Evolutionary conservation across 2,113 vertebrate species (phyloP), one percentile per base, ranked within the genome.

Genomic region (Arothron firmamentum): DNA sequence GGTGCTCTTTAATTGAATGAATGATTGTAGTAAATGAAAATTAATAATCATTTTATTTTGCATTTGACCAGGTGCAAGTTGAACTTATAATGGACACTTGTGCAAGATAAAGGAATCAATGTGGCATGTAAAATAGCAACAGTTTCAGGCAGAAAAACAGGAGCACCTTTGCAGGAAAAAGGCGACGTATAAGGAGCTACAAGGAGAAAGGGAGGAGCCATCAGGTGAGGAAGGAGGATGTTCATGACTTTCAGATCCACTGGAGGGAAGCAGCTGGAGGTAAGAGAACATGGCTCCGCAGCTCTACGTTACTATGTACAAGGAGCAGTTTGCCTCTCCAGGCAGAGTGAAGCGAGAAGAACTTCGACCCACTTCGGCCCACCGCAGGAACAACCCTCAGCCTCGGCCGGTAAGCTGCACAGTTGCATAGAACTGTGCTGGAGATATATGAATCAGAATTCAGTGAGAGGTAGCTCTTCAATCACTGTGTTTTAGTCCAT

Each of bases 311-410:
- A 90, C 82, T 18, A 75, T 82, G 47, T 91, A 92, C 67, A 81
- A 80, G 15, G 85, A 89, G 58, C 89, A 92, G 65, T 92, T 90
- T 52, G 52, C 65, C 15, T 78, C 73, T 38, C 75, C 84, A 0
- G 69, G 79, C n/a, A 59, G 55, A 62, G 51, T 45, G 4, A 80
- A 67, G 31, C 74, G 78, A 59, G 65, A 67, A 6, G 62, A 74
- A 11, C 83, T 78, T 31, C 85, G 88, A 70, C 90, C 89, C 1
- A 86, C 86, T 19, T 92, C 90, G 18, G 80, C 85, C 21, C 65
- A 88, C 67, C 86, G 90, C 43, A 85, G 84, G 77, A 92, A 92
- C 84, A 92, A 92, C 67, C 90, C 90, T 15, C 90, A 92, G 60
- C 90, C 90, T 9, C 67, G 70, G 43, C 84, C 80, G 84, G 90